Base-by-base conservation (phyloP, 2,888 invertebrate genomes). In the Marasmarcha lunaedactyla region DNA sequence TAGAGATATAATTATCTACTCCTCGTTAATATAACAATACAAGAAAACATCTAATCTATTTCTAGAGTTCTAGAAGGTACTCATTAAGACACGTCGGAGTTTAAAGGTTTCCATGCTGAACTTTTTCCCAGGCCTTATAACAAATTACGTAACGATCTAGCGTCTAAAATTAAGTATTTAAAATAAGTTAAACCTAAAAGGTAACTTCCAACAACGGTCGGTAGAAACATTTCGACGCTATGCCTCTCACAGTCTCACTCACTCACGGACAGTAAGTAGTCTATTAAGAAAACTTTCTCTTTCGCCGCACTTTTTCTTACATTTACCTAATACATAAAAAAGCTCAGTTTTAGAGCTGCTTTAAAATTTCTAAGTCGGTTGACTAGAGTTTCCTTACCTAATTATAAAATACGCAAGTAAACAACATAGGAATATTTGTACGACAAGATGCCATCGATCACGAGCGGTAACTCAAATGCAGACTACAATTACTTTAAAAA, bases 381-480 rank as follows among this genome's bases (percentile, higher is more conserved):
- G 83, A 83, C 83, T 83, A 83, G 83, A 83, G 76, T 78, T 78
- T 73, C 59, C 77, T 78, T 81, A 79, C 59, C 66, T 72, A 76
- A 68, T n/a, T 30, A 30, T 11, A 30, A 72, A 78, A 73, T 78
- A 81, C 72, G 60, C 68, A 72, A 72, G 71, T 79, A 78, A 76
- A 76, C 73, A 81, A 79, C 76, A 77, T 81, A 83, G 83, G 81
- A 81, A 81, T 83, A 83, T 83, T 83, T 83, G 83, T 83, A 83
- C 83, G 83, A 81, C 78, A 74, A 79, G 81, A 81, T 81, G 81
- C 79, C 79, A 79, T 76, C 70, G 71, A 79, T 81, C 77, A 83
- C 81, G 78, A 81, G 73, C 78, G 83, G 83, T 83, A 83, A 83
- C 81, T 81, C 77, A 81, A 83, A 81, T 83, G 81, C 81, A 78